These are phyloP conservation scores for Dromius quadrimaculatus DNA, from an alignment of 2,888 invertebrate species.

Conservation along the genomic window DNA sequence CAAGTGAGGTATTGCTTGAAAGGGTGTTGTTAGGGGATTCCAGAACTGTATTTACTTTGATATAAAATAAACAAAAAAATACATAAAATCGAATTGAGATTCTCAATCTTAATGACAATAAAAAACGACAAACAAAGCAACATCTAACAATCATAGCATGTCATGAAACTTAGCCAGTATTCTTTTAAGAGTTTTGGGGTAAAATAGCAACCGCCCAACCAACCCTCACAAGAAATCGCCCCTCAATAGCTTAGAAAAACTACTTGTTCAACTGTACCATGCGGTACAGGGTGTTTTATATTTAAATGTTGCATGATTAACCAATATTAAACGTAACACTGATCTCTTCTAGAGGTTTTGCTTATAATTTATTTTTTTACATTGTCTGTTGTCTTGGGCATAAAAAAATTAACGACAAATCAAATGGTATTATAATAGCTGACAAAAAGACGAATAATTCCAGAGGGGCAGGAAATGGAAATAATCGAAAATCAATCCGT, in stretches of 20 bases:
- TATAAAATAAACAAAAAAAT: no score
- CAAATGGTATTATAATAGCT: conserved; percentile 42
- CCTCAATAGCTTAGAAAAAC: not conserved
- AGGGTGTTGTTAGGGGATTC: no score
- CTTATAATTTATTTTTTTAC: conserved; percentile 67
- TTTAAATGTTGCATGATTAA: conserved; percentile 69
- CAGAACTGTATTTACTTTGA: no score
- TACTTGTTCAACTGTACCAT: conserved; percentile 61
- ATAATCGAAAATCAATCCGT: conserved; percentile 39
- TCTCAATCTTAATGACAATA: conserved; percentile 47
- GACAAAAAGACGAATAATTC: conserved; percentile 7
- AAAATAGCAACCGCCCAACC: conserved; percentile 25
- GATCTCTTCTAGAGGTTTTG: conserved; percentile 64
- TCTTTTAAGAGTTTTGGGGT: conserved; percentile 50
- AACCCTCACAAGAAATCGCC: not conserved
- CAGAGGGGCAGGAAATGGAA: not conserved
- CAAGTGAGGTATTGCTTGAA: no score
- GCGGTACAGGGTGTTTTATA: conserved; percentile 67
- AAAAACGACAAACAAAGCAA: conserved; percentile 38
- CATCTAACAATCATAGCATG: conserved; percentile 40
- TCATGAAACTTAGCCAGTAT: conserved; percentile 36
- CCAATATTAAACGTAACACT: conserved; percentile 67
- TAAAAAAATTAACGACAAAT: conserved; percentile 43
- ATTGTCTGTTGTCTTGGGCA: conserved; percentile 63
- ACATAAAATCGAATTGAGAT: no score